A percentile compares a stretch with the other conserved stretches of the same genome.
Evolutionary conservation across 2,888 invertebrate species (phyloP).

Genomic region (Ormyrus rosae): DNA sequence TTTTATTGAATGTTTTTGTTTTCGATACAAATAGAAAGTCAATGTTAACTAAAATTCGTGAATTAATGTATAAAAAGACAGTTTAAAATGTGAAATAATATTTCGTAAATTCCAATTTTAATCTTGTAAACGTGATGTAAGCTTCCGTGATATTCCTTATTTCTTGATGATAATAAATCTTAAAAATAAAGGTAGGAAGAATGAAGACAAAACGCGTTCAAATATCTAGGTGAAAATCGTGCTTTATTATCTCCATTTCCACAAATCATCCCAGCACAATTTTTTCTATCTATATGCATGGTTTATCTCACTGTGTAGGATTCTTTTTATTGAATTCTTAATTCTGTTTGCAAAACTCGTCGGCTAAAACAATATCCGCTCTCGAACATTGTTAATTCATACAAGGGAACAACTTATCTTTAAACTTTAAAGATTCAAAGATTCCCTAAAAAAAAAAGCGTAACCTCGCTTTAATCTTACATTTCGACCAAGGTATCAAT

Average conservation of each 20-base stretch:
- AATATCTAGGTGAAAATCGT: constrained; percentile 43
- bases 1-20: no score
- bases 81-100: no score
- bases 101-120: no score
- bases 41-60: no score
- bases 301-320: constrained; percentile 21
- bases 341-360: constrained; percentile 28
- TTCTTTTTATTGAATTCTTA: constrained; percentile 14
- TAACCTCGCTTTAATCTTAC: not conserved
- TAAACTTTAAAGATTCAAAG: constrained; percentile 16
- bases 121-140: no score
- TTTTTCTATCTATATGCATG: constrained; percentile 19
- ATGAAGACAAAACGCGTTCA: not conserved
- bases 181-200: constrained; percentile 2
- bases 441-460: constrained; percentile 1
- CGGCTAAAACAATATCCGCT: constrained; percentile 28
- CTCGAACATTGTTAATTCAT: constrained; percentile 13
- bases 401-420: constrained; percentile 17
- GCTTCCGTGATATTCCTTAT: no score
- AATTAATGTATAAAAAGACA: no score
- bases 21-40: no score
- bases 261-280: constrained; percentile 35
- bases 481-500: constrained; percentile 21
- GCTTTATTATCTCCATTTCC: constrained; percentile 37
- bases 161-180: no score